These are phyloP conservation scores for Cettia cetti DNA, from an alignment of 2,113 vertebrate species.

Conservation along the genomic window DNA sequence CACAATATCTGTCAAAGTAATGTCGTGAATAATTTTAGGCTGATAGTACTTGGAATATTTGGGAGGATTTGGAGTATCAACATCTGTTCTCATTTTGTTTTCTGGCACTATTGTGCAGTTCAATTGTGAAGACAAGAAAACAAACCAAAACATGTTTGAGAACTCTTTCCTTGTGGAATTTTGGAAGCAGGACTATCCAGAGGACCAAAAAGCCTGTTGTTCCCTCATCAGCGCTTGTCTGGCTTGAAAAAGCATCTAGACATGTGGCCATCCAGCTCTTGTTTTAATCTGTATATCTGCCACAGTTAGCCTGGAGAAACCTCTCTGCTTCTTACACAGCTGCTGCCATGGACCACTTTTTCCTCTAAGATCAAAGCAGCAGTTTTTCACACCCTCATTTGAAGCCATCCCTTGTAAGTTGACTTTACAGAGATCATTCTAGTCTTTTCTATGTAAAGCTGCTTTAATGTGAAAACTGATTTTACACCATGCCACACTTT, in stretches of 20 bases:
- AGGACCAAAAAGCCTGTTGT: background rate
- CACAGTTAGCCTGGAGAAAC: background rate
- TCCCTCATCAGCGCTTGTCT: background rate
- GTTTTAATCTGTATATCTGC: background rate
- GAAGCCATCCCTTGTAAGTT: background rate
- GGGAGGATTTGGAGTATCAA: background rate
- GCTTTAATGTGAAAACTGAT: background rate
- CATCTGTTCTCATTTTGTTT: background rate
- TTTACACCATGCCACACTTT: background rate
- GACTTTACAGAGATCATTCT: background rate
- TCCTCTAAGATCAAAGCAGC: background rate
- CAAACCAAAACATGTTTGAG: background rate
- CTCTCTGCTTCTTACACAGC: background rate
- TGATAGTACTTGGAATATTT: background rate
- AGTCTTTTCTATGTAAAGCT: background rate
- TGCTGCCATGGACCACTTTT: background rate
- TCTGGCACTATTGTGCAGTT: background rate
- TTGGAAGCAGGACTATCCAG: background rate
- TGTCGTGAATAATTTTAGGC: background rate
- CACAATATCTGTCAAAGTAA: background rate
- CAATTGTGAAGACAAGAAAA: background rate
- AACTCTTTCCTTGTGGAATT: background rate
- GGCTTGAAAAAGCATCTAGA: background rate
- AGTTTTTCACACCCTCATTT: background rate
- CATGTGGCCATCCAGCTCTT: background rate